These are phyloP conservation scores for Bombus breviceps DNA, from an alignment of 1,140 invertebrate species.

Conservation along the genomic window DNA sequence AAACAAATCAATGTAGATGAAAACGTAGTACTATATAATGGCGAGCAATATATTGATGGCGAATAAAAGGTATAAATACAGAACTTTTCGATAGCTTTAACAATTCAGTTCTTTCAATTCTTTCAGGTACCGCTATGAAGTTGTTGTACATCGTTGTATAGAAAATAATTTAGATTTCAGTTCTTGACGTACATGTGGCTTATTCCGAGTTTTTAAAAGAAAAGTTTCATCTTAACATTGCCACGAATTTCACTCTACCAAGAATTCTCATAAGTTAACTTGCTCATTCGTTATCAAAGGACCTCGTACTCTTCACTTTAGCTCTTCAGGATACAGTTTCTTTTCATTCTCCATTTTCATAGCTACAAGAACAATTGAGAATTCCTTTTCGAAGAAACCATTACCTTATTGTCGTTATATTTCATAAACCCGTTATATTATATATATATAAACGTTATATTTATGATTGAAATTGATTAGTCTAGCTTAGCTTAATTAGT, in stretches of 20 bases:
- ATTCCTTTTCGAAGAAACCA: neutral
- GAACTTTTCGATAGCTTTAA: neutral
- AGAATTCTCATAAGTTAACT: neutral
- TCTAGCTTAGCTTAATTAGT: neutral
- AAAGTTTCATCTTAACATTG: neutral
- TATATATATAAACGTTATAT: no score
- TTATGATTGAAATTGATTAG: no score
- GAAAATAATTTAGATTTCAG: neutral
- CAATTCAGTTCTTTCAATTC: neutral
- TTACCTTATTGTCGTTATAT: neutral
- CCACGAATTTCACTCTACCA: neutral
- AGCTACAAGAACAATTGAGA: neutral
- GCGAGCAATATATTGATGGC: no score
- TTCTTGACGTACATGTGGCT: neutral
- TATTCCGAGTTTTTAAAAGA: neutral
- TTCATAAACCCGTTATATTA: neutral
- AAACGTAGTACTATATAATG: no score
- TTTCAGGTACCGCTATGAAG: neutral
- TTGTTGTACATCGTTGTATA: neutral
- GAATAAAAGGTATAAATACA: no score
- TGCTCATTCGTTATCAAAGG: neutral
- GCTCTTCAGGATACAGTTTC: neutral
- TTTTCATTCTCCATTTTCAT: neutral
- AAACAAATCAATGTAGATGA: neutral
- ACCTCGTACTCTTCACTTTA: slow-evolving; percentile 4